phyloP scores from a whole-genome alignment of 2,888 invertebrate genomes.

The Heliconius ethilla region DNA sequence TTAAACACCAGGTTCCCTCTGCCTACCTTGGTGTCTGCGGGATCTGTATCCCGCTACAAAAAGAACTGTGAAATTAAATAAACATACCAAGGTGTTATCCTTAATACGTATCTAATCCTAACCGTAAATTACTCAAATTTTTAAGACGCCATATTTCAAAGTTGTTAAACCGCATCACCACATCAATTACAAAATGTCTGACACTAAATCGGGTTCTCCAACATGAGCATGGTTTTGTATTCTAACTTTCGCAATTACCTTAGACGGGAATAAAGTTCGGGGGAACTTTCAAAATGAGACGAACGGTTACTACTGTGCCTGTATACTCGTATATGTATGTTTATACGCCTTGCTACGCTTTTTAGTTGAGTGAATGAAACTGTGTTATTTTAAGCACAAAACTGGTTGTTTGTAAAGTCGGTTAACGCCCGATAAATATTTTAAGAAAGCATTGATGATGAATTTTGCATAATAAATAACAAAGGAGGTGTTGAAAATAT shows the following conservation, averaged over 20 bases:
- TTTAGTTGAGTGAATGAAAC: neutral
- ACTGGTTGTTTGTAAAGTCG: no score
- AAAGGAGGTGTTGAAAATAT: no score
- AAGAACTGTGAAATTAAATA: no score
- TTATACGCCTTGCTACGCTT: no score
- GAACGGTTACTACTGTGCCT: slow-evolving; percentile 58
- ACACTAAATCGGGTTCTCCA: slow-evolving; percentile 72
- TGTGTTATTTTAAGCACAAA: no score
- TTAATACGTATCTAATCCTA: neutral
- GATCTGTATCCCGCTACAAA: no score
- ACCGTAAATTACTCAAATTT: slow-evolving; percentile 18
- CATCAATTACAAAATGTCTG: slow-evolving; percentile 71
- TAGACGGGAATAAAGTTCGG: slow-evolving; percentile 77
- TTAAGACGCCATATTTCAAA: slow-evolving; percentile 13
- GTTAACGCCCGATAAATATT: no score
- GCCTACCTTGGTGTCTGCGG: no score
- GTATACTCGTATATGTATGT: slow-evolving; percentile 13
- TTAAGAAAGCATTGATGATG: no score
- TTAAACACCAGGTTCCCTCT: neutral
- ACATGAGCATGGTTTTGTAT: slow-evolving; percentile 78
- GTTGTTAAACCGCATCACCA: slow-evolving; percentile 43
- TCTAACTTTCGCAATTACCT: slow-evolving; percentile 78
- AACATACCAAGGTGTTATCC: no score
- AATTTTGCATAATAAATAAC: no score
- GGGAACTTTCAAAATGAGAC: slow-evolving; percentile 75